Conservation (phyloP, 1,140 invertebrate species). For the Acromyrmex charruanus region DNA sequence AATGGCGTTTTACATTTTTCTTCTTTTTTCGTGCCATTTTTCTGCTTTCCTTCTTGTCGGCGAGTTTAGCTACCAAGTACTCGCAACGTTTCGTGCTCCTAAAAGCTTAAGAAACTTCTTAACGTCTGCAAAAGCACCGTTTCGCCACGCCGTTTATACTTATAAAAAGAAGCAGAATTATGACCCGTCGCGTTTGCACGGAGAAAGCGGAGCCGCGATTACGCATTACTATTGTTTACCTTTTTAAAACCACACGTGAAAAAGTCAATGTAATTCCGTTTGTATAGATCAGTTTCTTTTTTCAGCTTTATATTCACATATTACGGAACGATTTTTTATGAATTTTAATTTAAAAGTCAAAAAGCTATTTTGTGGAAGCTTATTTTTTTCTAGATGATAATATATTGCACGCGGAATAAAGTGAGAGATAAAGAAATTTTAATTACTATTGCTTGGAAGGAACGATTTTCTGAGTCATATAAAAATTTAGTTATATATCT, state of each 20-base stretch:
- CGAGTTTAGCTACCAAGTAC: slow-evolving; percentile 54
- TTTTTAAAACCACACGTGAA: slow-evolving; percentile 1
- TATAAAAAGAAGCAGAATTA: slow-evolving; percentile 62
- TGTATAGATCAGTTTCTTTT: not conserved
- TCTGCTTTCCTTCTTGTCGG: slow-evolving; percentile 56
- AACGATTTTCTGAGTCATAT: too few species aligned
- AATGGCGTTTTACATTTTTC: slow-evolving; percentile 21
- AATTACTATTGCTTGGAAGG: not conserved
- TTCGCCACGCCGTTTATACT: slow-evolving; percentile 54
- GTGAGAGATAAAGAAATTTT: not conserved
- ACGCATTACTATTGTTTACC: slow-evolving; percentile 9
- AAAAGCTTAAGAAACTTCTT: slow-evolving; percentile 65
- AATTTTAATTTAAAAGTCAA: slow-evolving; percentile 1
- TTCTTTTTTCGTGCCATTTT: slow-evolving; percentile 43
- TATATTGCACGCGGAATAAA: too few species aligned
- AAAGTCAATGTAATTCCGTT: not conserved
- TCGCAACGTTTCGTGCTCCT: slow-evolving; percentile 60
- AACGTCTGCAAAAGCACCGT: slow-evolving; percentile 57
- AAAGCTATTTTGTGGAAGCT: not conserved
- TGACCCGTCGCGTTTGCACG: slow-evolving; percentile 9
- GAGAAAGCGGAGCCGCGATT: slow-evolving; percentile 21
- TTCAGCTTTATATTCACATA: not conserved
- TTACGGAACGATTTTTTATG: not conserved
- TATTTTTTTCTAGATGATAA: not conserved
- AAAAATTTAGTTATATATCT: too few species aligned